Percentiles rank a stretch among this genome's conserved stretches.
Conservation (phyloP, 2,113 vertebrate genomes). For the Paedocypris sp. region DNA sequence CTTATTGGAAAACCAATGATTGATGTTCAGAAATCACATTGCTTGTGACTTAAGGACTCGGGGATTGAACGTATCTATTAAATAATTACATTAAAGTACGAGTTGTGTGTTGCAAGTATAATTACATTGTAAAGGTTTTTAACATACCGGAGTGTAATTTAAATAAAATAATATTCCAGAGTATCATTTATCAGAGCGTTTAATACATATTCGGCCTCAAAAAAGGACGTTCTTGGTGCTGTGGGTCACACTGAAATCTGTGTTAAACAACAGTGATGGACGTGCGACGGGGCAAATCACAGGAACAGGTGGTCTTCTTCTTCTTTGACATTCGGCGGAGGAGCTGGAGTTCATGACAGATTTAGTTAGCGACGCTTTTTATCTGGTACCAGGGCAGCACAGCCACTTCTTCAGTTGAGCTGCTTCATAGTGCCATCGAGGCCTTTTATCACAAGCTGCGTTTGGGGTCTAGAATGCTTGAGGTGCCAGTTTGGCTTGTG, state of each 20-base stretch:
- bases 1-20: no score
- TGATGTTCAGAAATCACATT: no score
- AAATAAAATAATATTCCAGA: no score
- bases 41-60: no score
- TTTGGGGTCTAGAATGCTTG: slow-evolving; percentile 12
- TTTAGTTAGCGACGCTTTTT: slow-evolving; percentile 23
- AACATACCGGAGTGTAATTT: no score
- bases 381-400: slow-evolving; percentile 20
- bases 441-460: slow-evolving; percentile 27
- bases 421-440: slow-evolving; percentile 20
- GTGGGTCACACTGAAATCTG: slow-evolving; percentile 29
- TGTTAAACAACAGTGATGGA: slow-evolving; percentile 35
- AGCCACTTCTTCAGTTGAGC: slow-evolving; percentile 9
- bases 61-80: no score
- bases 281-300: slow-evolving; percentile 22
- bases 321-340: slow-evolving; percentile 15
- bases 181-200: no score
- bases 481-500: slow-evolving; percentile 33
- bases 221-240: no score
- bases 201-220: no score
- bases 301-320: slow-evolving; percentile 37
- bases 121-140: no score
- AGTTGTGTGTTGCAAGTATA: no score
- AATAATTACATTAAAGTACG: no score
- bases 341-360: slow-evolving; percentile 29